Evolutionary conservation across 1,140 invertebrate species (phyloP), one percentile per base, ranked within the genome.

Genomic region (Phymorhynchus buccinoides): DNA sequence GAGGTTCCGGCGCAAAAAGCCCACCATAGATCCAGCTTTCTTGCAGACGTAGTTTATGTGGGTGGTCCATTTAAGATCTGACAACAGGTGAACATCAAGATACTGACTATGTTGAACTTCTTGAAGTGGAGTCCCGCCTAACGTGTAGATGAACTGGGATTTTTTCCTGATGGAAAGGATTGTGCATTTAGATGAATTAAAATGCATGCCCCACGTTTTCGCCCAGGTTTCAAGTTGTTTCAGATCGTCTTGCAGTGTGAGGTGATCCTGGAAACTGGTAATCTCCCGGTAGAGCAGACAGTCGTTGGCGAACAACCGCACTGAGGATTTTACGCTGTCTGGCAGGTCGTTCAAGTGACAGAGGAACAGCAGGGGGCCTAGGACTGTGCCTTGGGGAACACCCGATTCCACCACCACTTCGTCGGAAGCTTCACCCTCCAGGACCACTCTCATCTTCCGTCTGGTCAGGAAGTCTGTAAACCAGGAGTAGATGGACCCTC

Each of bases 281-380:
- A 88, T 86, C 1, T 30, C 12, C 14, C 83, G 12, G 52, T 86
- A 86, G 12, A 84, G 77, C 9, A 86, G 80, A 44, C 81, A 84
- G 62, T 86, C 71, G 37, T 88, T 86, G 1, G 84, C 86, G 77
- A 88, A 87, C 27, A 88, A 84, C 41, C 87, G 42, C 18, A 78
- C 48, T 66, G 18, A 37, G n/a, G 86, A 88, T 37, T 84, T 80
- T 35, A 86, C 87, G 7, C 7, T 41, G 22, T 81, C 84, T 42
- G 83, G 87, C 22, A 87, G 68, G 81, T 88, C 86, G 42, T 87
- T 85, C 30, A 87, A 86, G 80, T 87, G 84, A 32, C 82, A 68
- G 16, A 87, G 39, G 81, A 83, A 77, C 22, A 77, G 39, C 22
- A 77, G 42, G 14, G 75, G 66, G 4, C 66, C 66, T 22, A 71